These are phyloP conservation scores for Polyommatus icarus DNA, from an alignment of 2,888 invertebrate genomes.

Conservation along the genomic window DNA sequence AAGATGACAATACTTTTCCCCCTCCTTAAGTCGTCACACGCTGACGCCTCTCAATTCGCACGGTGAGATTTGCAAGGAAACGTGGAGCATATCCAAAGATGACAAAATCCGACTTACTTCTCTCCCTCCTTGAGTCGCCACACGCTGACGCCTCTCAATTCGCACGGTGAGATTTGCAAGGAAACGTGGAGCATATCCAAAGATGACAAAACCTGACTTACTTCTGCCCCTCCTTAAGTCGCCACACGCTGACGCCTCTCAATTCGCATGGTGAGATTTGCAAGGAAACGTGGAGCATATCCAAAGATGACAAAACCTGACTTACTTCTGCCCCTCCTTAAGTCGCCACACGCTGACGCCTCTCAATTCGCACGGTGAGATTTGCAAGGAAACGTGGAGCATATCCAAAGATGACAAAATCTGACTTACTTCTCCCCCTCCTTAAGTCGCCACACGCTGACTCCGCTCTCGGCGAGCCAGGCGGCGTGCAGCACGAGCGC, in stretches of 20 bases:
- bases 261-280: conserved; percentile 46
- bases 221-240: conserved; percentile 84
- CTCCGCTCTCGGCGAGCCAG: conserved; percentile 87
- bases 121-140: conserved; percentile 87
- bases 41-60: conserved; percentile 76
- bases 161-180: too few species aligned
- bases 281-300: too few species aligned
- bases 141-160: conserved; percentile 82
- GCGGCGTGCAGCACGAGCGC: conserved; percentile 82
- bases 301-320: neutral
- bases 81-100: neutral
- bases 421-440: conserved; percentile 85
- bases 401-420: neutral
- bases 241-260: conserved; percentile 45
- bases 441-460: conserved; percentile 86
- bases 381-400: neutral
- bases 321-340: conserved; percentile 82
- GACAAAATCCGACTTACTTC: conserved; percentile 78
- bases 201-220: too few species aligned
- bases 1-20: conserved; percentile 47
- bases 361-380: conserved; percentile 75
- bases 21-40: conserved; percentile 40
- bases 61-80: neutral
- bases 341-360: too few species aligned
- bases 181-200: too few species aligned